Base-by-base conservation (phyloP, 2,113 vertebrate genomes). In the Limanda limanda region DNA sequence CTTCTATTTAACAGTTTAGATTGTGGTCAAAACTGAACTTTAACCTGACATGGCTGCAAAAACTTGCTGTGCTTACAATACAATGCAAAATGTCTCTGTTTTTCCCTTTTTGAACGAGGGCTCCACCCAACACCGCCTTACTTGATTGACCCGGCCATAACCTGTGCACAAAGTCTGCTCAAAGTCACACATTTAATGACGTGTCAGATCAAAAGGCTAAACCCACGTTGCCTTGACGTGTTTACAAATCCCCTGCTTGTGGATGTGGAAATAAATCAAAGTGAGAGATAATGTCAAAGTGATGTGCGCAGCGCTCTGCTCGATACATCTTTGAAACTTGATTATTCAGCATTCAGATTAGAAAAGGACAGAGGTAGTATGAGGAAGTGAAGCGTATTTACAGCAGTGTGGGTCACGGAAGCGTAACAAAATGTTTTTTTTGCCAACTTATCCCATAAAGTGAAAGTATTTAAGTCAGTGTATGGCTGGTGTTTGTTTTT, bases 211-310 rank as follows among this genome's bases (percentile, higher is more conserved):
- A 74, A 76, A 83, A 83, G 56, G 64, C 68, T 70, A 68, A 84
- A 78, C 55, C 62, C 63, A 42, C 21, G 25, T 81, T 48, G 47
- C 54, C 31, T 79, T 81, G 74, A 51, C 66, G 58, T 78, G 86
- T 75, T 88, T 73, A 74, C 78, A 87, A 69, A 89, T 66, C 40
- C 76, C 69, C 70, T 67, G 78, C 73, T 61, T 45, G 67, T 72
- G 74, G 78, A 78, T 80, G 82, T 51, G 74, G 18, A 37, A 84
- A 90, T 90, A 85, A 91, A 91, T 91, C 91, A 91, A 65, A 81
- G 79, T 17, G 75, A 63, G 64, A 57, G 88, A 92, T 87, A 87
- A 81, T 20, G 85, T 90, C 89, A 88, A 35, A 59, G 67, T 86
- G 83, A 88, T 83, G 67, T 35, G 86, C 47, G 58, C 13, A 20